Evolutionary conservation across 2,797 vertebrate species (phyloP), one percentile per base, ranked within the genome.

Genomic region (Geotrypetes seraphini): DNA sequence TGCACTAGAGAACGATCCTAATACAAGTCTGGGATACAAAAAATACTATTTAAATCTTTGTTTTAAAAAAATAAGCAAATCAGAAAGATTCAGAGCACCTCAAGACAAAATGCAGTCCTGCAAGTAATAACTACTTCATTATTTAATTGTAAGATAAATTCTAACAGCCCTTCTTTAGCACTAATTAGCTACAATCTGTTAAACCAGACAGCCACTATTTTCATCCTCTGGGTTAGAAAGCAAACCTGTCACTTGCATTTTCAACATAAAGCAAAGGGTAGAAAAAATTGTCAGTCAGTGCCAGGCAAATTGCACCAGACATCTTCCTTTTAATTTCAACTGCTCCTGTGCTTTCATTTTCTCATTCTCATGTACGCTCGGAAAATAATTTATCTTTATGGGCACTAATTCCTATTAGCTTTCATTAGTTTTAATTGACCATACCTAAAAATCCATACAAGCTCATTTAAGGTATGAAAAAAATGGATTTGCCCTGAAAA

Each of bases 101-200:
- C n/a, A n/a, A n/a, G n/a, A n/a, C n/a, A n/a, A n/a, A n/a, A 48
- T 46, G 25, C 33, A 33, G 19, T 13, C 27, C 12, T 46, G 1
- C 3, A 31, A n/a, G n/a, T n/a, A n/a, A 6, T 5, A 54, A 39
- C 7, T 34, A 8, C 8, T 36, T 22, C 31, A 39, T 16, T 10
- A 20, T 41, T 5, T 5, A 52, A 38, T 28, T 43, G 43, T 44
- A 28, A 18, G 43, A 40, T 20, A 50, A 30, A 33, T 4, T 38
- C 29, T 17, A 37, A 34, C 8, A 48, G n/a, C 12, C n/a, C 17
- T 44, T n/a, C n/a, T n/a, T 47, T 19, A 41, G 12, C 12, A 28
- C 7, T 39, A 50, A 54, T 39, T 34, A 25, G 25, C 5, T 50
- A 41, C n/a, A 32, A 14, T 12, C 33, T 1, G 2, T 20, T 39